Percentiles rank a stretch among this genome's conserved stretches.
Evolutionary conservation across 2,888 invertebrate genomes (phyloP).

Genomic region (Proisotoma minuta): DNA sequence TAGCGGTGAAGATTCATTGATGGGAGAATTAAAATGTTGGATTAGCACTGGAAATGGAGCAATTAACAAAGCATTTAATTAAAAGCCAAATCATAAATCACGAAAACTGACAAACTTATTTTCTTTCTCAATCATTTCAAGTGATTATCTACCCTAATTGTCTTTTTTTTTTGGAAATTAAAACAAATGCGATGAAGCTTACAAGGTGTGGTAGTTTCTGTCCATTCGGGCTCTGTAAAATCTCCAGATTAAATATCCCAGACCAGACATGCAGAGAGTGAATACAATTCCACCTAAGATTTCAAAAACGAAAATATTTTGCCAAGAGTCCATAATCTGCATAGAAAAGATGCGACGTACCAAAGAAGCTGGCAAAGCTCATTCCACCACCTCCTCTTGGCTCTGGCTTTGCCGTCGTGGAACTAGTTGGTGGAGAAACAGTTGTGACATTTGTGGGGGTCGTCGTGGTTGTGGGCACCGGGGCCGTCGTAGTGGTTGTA

Average conservation of each 20-base stretch:
- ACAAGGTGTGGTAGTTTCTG: constrained; percentile 82
- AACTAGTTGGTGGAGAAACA: neutral
- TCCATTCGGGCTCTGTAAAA: constrained; percentile 82
- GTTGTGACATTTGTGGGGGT: constrained; percentile 12
- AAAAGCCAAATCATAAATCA: no score
- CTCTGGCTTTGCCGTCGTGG: constrained; percentile 7
- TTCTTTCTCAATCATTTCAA: no score
- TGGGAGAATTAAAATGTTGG: constrained; percentile 35
- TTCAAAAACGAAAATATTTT: constrained; percentile 1
- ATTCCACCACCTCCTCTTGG: constrained; percentile 31
- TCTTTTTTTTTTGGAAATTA: no score
- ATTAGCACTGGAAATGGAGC: constrained; percentile 39
- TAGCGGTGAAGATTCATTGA: constrained; percentile 10
- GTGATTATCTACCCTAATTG: no score
- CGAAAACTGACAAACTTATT: no score
- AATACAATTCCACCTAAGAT: constrained; percentile 73
- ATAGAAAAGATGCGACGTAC: constrained; percentile 22
- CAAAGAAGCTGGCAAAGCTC: constrained; percentile 41
- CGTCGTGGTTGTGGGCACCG: constrained; percentile 11
- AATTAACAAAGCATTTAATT: no score
- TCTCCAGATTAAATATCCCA: constrained; percentile 77
- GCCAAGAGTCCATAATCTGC: neutral
- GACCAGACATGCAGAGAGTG: constrained; percentile 70
- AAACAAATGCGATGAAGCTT: no score
- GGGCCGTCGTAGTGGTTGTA: constrained; percentile 14